A percentile compares a stretch with the other conserved stretches of the same genome.
These are phyloP conservation scores for Ellobium chinense DNA, from an alignment of 2,888 invertebrate species.

Conservation along the genomic window DNA sequence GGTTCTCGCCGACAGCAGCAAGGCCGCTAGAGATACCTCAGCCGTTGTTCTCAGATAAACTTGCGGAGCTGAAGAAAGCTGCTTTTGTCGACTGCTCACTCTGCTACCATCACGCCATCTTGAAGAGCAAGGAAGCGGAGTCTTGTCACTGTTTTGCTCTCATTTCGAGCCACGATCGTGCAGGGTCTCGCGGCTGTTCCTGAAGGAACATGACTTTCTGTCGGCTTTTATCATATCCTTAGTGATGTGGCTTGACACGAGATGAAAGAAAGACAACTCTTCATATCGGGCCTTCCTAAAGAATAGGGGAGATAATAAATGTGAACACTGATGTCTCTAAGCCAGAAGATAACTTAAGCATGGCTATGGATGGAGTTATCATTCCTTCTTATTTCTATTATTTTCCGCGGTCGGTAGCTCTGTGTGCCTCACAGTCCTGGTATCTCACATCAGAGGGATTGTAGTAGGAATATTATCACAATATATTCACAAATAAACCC, in stretches of 20 bases:
- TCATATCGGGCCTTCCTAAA: neutral
- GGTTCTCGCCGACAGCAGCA: neutral
- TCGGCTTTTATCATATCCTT: neutral
- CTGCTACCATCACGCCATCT: too few relatives aligned
- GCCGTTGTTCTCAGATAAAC: neutral
- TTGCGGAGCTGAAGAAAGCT: neutral
- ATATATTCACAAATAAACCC: neutral
- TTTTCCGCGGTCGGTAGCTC: too few relatives aligned
- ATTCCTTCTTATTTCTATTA: too few relatives aligned
- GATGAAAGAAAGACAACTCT: neutral
- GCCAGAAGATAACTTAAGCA: too few relatives aligned
- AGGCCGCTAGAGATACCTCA: neutral
- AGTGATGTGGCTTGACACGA: neutral
- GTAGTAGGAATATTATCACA: too few relatives aligned
- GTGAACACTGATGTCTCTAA: too few relatives aligned
- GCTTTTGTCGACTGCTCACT: neutral
- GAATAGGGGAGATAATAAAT: neutral
- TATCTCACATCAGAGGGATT: too few relatives aligned
- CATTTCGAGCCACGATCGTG: too few relatives aligned
- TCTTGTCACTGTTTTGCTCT: neutral
- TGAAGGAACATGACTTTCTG: neutral
- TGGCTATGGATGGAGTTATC: too few relatives aligned
- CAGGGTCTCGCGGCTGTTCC: too few relatives aligned
- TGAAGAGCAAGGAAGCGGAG: neutral
- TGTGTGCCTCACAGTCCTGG: too few relatives aligned